Conservation (phyloP, 2,797 vertebrate species). For the Taenioides sp. region DNA sequence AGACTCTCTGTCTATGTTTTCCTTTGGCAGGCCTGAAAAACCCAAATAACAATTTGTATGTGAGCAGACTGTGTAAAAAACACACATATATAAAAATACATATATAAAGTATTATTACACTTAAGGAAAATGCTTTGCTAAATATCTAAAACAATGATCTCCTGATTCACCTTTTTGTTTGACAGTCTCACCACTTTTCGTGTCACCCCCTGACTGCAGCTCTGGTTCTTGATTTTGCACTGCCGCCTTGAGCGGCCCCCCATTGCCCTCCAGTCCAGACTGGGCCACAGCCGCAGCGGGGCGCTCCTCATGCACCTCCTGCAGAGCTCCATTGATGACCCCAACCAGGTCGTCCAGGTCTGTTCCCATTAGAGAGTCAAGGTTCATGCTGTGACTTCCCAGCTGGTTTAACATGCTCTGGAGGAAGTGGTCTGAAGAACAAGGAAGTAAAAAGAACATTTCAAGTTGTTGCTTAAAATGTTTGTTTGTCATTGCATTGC, state of each 20-base stretch:
- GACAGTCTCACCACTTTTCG: conserved; percentile 34
- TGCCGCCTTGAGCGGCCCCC: conserved; percentile 28
- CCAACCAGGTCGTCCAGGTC: conserved; percentile 81
- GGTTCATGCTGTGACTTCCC: conserved; percentile 75
- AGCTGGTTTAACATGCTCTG: conserved; percentile 83
- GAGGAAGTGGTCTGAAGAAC: conserved; percentile 79
- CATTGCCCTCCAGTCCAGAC: conserved; percentile 53
- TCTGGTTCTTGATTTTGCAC: conserved; percentile 43
- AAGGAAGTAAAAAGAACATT: background rate
- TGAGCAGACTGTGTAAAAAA: conserved; percentile 47
- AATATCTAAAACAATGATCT: background rate
- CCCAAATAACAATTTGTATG: conserved; percentile 63
- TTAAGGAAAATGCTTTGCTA: too few relatives aligned
- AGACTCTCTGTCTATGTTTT: conserved; percentile 57
- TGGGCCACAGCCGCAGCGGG: conserved; percentile 25
- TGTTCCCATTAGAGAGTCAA: conserved; percentile 74
- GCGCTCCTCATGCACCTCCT: conserved; percentile 60
- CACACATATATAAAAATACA: too few relatives aligned
- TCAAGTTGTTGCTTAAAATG: background rate
- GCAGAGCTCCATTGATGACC: conserved; percentile 77
- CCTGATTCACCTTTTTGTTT: conserved; percentile 54
- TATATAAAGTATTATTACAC: too few relatives aligned
- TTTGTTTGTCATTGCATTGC: background rate
- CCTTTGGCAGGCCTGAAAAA: conserved; percentile 69
- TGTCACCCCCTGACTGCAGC: conserved; percentile 45